A percentile compares a stretch with the other conserved stretches of the same genome.
These are phyloP conservation scores for Melanotaenia duboulayi DNA, from an alignment of 2,113 vertebrate genomes.

Conservation along the genomic window DNA sequence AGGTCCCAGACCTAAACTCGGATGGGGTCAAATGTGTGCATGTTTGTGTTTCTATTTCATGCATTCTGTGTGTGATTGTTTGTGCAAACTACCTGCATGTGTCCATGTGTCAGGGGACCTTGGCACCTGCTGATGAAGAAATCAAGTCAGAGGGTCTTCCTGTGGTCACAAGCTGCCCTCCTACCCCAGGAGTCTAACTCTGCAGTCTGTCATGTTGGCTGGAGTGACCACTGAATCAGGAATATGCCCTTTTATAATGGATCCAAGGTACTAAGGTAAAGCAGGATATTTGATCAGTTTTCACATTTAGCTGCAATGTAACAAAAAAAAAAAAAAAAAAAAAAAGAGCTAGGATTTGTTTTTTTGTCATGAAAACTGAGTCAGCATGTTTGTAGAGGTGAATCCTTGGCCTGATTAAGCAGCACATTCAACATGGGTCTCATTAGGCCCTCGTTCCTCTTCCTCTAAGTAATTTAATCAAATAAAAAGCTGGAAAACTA, in stretches of 20 bases:
- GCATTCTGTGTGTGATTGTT: conserved; percentile 26
- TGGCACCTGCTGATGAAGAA: conserved; percentile 82
- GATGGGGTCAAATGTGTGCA: conserved; percentile 33
- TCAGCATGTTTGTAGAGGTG: too few relatives aligned
- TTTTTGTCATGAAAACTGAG: too few relatives aligned
- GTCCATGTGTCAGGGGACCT: conserved; percentile 59
- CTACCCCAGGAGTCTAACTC: conserved; percentile 62
- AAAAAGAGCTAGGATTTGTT: too few relatives aligned
- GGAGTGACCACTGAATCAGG: conserved; percentile 45
- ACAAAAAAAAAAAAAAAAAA: too few relatives aligned
- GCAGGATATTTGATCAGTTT: too few relatives aligned
- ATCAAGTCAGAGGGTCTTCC: conserved; percentile 76
- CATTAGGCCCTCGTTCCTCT: too few relatives aligned
- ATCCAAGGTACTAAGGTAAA: background rate
- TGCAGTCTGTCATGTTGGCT: conserved; percentile 74
- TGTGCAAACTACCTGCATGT: conserved; percentile 45
- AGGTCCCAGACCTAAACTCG: conserved; percentile 45
- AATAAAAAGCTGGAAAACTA: too few relatives aligned
- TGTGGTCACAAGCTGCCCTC: conserved; percentile 80
- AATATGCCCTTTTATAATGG: conserved; percentile 42
- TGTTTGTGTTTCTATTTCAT: conserved; percentile 16
- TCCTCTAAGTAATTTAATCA: too few relatives aligned
- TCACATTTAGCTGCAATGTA: too few relatives aligned
- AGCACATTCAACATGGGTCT: too few relatives aligned
- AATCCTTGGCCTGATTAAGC: too few relatives aligned